phyloP scores from a whole-genome alignment of 2,113 vertebrate species.

The Uria aalge region DNA sequence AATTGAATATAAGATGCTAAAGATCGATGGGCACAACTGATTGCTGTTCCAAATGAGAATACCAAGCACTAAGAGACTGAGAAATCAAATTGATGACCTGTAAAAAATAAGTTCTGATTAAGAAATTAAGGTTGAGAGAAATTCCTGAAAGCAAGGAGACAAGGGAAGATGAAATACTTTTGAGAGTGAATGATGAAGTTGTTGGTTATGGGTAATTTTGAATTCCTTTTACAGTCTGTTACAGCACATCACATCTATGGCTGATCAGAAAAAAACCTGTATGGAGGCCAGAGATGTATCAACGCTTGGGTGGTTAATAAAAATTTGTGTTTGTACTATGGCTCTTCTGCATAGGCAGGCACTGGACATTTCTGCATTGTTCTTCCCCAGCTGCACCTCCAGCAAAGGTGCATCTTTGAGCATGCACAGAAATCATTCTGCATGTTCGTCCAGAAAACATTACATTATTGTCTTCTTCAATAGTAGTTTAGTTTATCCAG shows the following conservation, averaged over 20 bases:
- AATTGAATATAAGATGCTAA: constrained; percentile 19
- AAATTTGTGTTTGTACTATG: background rate
- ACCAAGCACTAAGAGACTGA: constrained; percentile 16
- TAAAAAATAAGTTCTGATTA: constrained; percentile 55
- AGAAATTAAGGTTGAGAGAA: constrained; percentile 46
- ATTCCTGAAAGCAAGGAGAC: constrained; percentile 32
- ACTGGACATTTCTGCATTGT: background rate
- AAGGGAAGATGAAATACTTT: constrained; percentile 47
- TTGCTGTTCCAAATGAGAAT: constrained; percentile 32
- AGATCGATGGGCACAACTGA: constrained; percentile 42
- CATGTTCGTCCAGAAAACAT: background rate
- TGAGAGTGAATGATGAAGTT: constrained; percentile 36
- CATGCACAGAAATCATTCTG: background rate
- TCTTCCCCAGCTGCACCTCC: background rate
- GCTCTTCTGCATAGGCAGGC: background rate
- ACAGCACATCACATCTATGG: background rate
- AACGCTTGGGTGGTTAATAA: accelerated
- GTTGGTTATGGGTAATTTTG: constrained; percentile 30
- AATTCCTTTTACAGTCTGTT: constrained; percentile 37
- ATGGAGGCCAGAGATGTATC: background rate
- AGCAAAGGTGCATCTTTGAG: background rate
- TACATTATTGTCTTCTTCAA: background rate
- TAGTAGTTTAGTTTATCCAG: background rate
- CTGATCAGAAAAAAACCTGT: background rate
- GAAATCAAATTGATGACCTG: constrained; percentile 56